Evolutionary conservation across 2,888 invertebrate genomes (phyloP), one percentile per base, ranked within the genome.

Genomic region (Nebria salina): DNA sequence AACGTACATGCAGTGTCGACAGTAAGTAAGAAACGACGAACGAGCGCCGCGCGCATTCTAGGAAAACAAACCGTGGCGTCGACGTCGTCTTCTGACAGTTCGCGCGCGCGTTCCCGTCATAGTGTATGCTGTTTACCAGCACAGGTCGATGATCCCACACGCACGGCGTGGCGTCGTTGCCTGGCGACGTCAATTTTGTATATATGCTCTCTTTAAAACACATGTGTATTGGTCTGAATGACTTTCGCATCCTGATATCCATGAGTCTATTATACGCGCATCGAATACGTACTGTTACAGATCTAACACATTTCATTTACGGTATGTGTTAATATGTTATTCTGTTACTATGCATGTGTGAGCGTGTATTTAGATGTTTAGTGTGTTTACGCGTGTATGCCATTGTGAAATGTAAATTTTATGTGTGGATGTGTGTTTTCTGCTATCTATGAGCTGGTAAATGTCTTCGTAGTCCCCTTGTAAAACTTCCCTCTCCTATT

Each of bases 51-150:
- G 54, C 54, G 54, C 54, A 54, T 54, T 54, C 54, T 54, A 54
- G 54, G 70, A 70, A 34, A 70, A 70, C 70, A 34, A 20, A 25
- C 25, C 70, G 70, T 8, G 70, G 34, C 25, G 70, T 70, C 54
- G 54, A 13, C 70, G 70, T 70, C 70, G 70, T 70, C 70, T 70
- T 70, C 26, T 70, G 70, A 70, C 70, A 70, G 70, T 20, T 70
- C 20, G 70, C 70, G 25, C 70, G 70, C 70, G 70, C 54, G 54
- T 54, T 54, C 54, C 13, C 54, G 54, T 54, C 54, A 54, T 54
- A 54, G 54, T 54, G 8, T 54, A 8, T 54, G 54, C 54, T 70
- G 70, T 70, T 70, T 70, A 70, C 70, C 54, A 54, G 26, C 70
- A 5, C 11, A 70, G 70, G 70, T 70, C 70, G 70, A 26, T 70